Evolutionary conservation across 2,888 invertebrate genomes (phyloP).

Genomic region (Agonopterix subpropinquella): DNA sequence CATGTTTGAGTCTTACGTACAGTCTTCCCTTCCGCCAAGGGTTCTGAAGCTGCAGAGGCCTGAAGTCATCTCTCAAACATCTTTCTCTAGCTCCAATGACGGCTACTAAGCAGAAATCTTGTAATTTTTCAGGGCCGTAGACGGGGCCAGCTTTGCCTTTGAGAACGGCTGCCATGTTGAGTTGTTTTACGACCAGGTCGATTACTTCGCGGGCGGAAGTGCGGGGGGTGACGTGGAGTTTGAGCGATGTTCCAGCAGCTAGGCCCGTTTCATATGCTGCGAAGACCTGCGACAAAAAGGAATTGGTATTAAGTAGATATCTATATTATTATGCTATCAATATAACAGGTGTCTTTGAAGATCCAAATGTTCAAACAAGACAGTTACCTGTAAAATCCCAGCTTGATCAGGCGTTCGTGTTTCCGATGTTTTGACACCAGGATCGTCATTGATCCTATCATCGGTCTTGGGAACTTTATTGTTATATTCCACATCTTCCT

Average conservation of each 20-base stretch:
- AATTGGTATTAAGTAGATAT: background rate
- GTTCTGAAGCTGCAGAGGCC: conserved; percentile 93
- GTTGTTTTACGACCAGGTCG: conserved; percentile 94
- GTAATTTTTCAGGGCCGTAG: conserved; percentile 87
- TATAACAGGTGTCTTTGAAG: too few relatives aligned
- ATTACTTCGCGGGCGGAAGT: conserved; percentile 97
- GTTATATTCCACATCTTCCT: conserved; percentile 61
- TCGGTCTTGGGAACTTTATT: conserved; percentile 73
- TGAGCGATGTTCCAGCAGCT: conserved; percentile 93
- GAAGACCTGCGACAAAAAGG: conserved; percentile 82
- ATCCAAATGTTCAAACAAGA: background rate
- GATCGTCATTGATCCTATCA: conserved; percentile 41
- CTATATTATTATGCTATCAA: too few relatives aligned
- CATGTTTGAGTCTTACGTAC: conserved; percentile 94
- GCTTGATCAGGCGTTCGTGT: conserved; percentile 55
- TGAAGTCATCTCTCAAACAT: conserved; percentile 95
- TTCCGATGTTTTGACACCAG: conserved; percentile 30
- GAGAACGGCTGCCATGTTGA: conserved; percentile 93
- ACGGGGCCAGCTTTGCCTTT: conserved; percentile 91
- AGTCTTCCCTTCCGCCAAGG: conserved; percentile 97
- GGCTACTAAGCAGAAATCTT: conserved; percentile 95
- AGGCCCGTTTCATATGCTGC: conserved; percentile 97
- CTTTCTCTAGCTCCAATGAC: conserved; percentile 97
- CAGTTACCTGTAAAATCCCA: conserved; percentile 79
- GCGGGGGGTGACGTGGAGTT: conserved; percentile 92